These are phyloP conservation scores for Campoplex nolae DNA, from an alignment of 2,888 invertebrate genomes.

Conservation along the genomic window DNA sequence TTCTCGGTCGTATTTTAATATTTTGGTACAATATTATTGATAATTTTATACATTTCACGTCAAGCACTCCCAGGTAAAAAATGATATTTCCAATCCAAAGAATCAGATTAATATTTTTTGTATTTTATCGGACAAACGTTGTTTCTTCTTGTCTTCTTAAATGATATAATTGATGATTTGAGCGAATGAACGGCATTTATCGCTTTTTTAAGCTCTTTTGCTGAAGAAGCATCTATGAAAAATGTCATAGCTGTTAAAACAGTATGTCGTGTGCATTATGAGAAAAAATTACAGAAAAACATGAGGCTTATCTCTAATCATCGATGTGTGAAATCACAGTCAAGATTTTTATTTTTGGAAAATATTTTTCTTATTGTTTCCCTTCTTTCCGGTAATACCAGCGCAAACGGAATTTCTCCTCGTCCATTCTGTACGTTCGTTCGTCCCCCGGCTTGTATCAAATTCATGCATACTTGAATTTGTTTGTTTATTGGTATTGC, in stretches of 20 bases:
- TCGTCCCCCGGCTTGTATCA: slow-evolving; percentile 75
- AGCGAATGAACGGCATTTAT: background rate
- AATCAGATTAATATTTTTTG: background rate
- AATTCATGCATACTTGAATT: slow-evolving; percentile 72
- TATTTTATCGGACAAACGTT: background rate
- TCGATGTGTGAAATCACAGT: background rate
- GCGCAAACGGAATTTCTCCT: slow-evolving; percentile 75
- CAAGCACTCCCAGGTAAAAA: background rate
- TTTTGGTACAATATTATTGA: too few relatives aligned
- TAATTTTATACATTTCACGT: too few relatives aligned
- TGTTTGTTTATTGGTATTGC: slow-evolving; percentile 73
- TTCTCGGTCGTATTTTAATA: too few relatives aligned
- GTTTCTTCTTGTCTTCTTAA: background rate
- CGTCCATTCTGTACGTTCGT: slow-evolving; percentile 74
- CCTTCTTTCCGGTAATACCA: slow-evolving; percentile 73
- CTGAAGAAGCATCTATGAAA: background rate
- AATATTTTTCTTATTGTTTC: slow-evolving; percentile 66
- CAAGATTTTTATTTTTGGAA: background rate
- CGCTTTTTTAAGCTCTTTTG: background rate
- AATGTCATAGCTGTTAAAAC: background rate
- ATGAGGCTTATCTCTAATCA: background rate
- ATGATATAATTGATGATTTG: background rate
- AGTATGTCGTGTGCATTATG: background rate
- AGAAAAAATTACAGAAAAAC: background rate
- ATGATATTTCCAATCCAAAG: background rate